phyloP scores from a whole-genome alignment of 2,113 vertebrate species.

The Pristiophorus japonicus region DNA sequence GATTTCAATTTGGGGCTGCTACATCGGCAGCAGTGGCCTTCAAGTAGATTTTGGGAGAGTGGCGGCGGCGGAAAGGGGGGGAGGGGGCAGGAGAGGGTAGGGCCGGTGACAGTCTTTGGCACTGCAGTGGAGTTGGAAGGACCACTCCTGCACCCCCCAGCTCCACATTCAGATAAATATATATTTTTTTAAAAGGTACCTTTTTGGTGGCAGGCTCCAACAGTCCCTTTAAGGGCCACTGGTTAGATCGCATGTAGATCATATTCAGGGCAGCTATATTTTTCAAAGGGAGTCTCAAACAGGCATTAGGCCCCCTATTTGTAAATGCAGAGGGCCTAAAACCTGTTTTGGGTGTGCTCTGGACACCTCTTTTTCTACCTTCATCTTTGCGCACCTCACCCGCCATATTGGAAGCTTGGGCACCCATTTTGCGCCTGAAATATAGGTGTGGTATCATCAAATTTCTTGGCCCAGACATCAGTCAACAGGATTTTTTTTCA shows the following conservation, averaged over 20 bases:
- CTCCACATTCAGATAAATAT: background rate
- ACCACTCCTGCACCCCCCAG: background rate
- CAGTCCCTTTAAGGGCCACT: background rate
- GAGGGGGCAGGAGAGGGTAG: background rate
- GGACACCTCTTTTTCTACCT: background rate
- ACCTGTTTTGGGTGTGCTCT: background rate
- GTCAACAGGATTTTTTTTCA: background rate
- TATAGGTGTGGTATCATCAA: background rate
- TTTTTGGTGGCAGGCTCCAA: background rate
- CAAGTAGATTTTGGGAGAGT: too few species aligned
- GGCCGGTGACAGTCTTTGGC: too few species aligned
- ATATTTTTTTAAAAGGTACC: background rate
- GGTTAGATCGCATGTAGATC: too few species aligned
- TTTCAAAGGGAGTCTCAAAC: too few species aligned
- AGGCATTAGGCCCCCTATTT: too few species aligned
- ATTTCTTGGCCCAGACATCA: background rate
- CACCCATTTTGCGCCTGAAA: background rate
- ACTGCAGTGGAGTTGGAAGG: too few species aligned
- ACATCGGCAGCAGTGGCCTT: too few species aligned
- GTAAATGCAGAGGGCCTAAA: too few species aligned
- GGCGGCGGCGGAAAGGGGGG: background rate
- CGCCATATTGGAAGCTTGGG: background rate
- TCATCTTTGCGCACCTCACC: background rate
- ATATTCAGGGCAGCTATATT: too few species aligned
- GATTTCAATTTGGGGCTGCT: too few species aligned